Conservation (phyloP, 2,888 invertebrate species). For the Lasioglossum figueresi region DNA sequence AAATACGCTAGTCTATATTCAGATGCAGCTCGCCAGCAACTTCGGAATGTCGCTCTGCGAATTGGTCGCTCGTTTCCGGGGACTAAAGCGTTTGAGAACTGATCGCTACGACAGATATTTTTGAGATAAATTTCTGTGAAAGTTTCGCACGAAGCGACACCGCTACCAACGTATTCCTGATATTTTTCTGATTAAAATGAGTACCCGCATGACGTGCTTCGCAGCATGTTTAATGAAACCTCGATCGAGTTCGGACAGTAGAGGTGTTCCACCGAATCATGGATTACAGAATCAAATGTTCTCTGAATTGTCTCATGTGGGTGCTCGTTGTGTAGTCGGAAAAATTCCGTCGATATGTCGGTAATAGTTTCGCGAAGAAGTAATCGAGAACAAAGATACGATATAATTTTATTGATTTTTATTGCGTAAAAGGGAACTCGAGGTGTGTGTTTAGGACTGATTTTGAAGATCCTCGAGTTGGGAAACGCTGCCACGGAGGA, state of each 20-base stretch:
- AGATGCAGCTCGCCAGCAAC: slow-evolving; percentile 27
- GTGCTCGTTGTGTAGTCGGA: neutral
- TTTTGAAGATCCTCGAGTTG: slow-evolving; percentile 23
- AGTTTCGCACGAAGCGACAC: neutral
- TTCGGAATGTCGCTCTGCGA: slow-evolving; percentile 13
- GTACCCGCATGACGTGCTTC: neutral
- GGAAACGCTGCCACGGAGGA: slow-evolving; percentile 43
- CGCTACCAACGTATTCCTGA: neutral
- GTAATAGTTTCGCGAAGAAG: neutral
- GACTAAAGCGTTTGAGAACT: neutral
- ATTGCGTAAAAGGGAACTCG: neutral
- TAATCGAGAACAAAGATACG: neutral
- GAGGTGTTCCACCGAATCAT: neutral
- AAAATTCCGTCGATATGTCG: neutral
- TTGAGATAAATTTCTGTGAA: neutral
- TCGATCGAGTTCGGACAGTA: neutral
- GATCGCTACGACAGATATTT: neutral
- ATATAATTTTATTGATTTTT: neutral
- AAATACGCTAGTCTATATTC: slow-evolving; percentile 55
- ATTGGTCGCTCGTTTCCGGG: slow-evolving; percentile 28
- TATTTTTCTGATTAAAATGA: neutral
- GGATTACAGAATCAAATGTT: neutral
- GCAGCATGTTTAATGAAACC: neutral
- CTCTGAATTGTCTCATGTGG: neutral
- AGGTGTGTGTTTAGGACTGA: neutral